phyloP scores from a whole-genome alignment of 2,113 vertebrate genomes.

The Diadophis punctatus region DNA sequence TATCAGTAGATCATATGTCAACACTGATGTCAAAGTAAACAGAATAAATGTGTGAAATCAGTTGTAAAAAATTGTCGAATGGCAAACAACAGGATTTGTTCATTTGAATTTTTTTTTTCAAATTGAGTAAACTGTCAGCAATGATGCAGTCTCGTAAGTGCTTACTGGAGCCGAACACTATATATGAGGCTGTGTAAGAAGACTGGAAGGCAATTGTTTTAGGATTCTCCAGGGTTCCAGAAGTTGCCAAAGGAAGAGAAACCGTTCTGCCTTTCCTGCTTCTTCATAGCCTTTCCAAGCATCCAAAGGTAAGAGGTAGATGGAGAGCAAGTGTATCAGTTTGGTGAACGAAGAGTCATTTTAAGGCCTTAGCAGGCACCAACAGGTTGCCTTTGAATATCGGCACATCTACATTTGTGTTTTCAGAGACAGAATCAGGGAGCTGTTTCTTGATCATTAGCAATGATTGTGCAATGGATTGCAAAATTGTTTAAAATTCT shows the following conservation, averaged over 20 bases:
- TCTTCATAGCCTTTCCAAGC: slow-evolving; percentile 19
- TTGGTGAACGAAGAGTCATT: slow-evolving; percentile 2
- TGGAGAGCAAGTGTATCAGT: neutral
- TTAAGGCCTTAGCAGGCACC: slow-evolving; percentile 23
- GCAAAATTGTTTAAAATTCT: slow-evolving; percentile 12
- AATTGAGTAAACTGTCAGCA: slow-evolving; percentile 66
- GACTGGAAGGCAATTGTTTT: slow-evolving; percentile 60
- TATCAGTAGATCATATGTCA: slow-evolving; percentile 43
- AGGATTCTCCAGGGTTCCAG: slow-evolving; percentile 54
- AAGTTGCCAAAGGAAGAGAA: slow-evolving; percentile 47
- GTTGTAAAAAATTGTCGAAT: slow-evolving; percentile 67
- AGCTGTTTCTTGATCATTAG: neutral
- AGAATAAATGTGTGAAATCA: slow-evolving; percentile 68
- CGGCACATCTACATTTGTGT: neutral
- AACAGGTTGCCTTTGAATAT: slow-evolving; percentile 7
- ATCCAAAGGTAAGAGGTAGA: slow-evolving; percentile 66
- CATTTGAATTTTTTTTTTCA: neutral
- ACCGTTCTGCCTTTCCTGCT: slow-evolving; percentile 33
- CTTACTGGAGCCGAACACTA: slow-evolving; percentile 69
- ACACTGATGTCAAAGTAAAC: slow-evolving; percentile 66
- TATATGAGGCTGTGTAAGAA: slow-evolving; percentile 66
- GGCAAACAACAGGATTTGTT: slow-evolving; percentile 54
- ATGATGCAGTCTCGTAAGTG: slow-evolving; percentile 61
- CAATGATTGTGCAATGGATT: neutral
- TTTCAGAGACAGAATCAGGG: neutral